Percentiles rank a stretch among this genome's conserved stretches.
Conservation (phyloP, 2,113 vertebrate species). For the Tychaedon coryphoeus region DNA sequence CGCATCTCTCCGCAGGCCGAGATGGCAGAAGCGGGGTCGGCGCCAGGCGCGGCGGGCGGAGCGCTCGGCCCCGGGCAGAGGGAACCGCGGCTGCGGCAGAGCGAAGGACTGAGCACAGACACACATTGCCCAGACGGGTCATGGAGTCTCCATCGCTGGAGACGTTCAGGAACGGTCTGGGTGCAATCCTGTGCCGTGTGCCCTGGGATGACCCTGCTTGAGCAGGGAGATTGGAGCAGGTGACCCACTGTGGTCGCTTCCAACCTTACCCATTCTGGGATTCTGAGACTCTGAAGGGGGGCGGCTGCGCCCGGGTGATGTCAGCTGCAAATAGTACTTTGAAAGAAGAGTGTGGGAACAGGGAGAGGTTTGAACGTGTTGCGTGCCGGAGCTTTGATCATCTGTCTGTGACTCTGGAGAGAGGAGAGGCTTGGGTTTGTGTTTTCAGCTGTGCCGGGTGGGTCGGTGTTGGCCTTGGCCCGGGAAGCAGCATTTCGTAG, state of each 20-base stretch:
- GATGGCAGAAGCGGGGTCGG: not conserved
- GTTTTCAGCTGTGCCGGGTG: not conserved
- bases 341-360: not conserved
- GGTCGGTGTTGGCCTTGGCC: not conserved
- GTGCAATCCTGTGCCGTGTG: not conserved
- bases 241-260: not conserved
- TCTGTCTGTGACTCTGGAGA: not conserved
- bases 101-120: not conserved
- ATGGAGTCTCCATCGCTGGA: not conserved
- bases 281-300: not conserved
- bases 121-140: not conserved
- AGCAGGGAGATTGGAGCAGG: not conserved
- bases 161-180: not conserved
- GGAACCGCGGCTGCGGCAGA: not conserved
- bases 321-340: not conserved
- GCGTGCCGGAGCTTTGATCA: constrained; percentile 6
- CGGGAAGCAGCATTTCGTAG: not conserved
- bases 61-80: not conserved
- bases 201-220: not conserved
- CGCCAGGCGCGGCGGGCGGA: not conserved
- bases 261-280: not conserved
- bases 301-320: not conserved
- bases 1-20: not conserved
- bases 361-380: constrained; percentile 1
- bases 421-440: not conserved